Evolutionary conservation across 2,888 invertebrate genomes (phyloP).

Genomic region (Pandemis cinnamomeana): DNA sequence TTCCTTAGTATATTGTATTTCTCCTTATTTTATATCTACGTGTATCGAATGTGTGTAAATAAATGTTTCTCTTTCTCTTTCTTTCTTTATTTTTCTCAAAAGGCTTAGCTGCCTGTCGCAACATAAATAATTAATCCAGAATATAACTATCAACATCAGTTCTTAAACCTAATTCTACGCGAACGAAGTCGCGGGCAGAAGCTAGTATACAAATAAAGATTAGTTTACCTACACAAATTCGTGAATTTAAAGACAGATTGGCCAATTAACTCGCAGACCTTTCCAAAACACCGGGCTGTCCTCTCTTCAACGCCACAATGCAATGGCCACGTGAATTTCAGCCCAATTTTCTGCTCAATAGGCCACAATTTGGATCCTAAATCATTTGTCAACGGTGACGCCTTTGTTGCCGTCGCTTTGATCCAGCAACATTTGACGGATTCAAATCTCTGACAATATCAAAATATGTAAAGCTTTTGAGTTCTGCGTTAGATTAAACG

Average conservation of each 20-base stretch:
- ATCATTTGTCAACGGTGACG: constrained; percentile 65
- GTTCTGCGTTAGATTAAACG: not conserved
- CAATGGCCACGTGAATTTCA: not conserved
- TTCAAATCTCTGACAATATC: not conserved
- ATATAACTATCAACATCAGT: too few species aligned
- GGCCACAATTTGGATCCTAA: constrained; percentile 49
- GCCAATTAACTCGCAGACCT: not conserved
- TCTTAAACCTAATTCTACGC: too few species aligned
- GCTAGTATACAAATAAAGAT: not conserved
- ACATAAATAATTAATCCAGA: too few species aligned
- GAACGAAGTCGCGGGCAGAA: too few species aligned
- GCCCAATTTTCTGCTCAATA: constrained; percentile 13
- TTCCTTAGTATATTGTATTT: too few species aligned
- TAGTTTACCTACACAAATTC: not conserved
- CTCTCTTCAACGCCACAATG: not conserved
- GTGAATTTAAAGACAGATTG: not conserved
- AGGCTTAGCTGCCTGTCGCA: too few species aligned
- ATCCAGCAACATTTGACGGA: not conserved
- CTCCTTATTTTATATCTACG: too few species aligned
- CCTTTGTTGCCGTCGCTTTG: constrained; percentile 41
- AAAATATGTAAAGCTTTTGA: constrained; percentile 1
- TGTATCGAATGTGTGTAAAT: too few species aligned
- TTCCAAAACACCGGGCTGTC: not conserved
- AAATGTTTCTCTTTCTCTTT: too few species aligned
- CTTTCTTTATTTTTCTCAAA: too few species aligned